Conservation (phyloP, 2,797 vertebrate species). For the Coregonus ussuriensis region DNA sequence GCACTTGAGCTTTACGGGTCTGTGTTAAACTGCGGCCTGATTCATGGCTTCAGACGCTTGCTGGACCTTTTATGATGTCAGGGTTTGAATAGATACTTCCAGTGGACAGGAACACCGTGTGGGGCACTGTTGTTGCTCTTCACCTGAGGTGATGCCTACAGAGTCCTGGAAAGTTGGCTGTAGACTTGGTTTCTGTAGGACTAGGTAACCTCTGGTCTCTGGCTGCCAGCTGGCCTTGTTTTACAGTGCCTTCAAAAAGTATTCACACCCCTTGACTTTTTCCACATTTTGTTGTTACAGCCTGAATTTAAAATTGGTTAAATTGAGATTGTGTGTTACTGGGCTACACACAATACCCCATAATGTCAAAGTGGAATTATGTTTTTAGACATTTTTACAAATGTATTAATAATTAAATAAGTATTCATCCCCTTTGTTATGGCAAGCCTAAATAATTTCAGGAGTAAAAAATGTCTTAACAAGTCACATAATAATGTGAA, state of each 20-base stretch:
- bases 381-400: no score
- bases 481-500: no score
- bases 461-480: no score
- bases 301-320: no score
- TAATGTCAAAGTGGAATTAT: no score
- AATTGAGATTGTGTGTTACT: no score
- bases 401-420: no score
- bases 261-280: no score
- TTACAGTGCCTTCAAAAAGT: conserved; percentile 16
- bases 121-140: conserved; percentile 46
- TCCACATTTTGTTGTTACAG: no score
- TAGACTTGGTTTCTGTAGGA: conserved; percentile 36
- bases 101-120: conserved; percentile 48
- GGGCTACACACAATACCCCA: no score
- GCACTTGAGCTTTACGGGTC: conserved; percentile 65
- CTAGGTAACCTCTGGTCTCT: conserved; percentile 53
- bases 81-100: conserved; percentile 63
- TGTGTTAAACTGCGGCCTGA: conserved; percentile 61
- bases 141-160: conserved; percentile 30
- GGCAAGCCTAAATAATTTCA: no score
- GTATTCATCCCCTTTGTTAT: no score
- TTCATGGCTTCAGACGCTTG: conserved; percentile 65
- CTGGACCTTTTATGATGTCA: conserved; percentile 73
- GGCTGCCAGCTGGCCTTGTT: conserved; percentile 61
- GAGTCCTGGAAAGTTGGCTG: conserved; percentile 55